phyloP scores from a whole-genome alignment of 2,113 vertebrate genomes.

The Dissostichus mawsoni region DNA sequence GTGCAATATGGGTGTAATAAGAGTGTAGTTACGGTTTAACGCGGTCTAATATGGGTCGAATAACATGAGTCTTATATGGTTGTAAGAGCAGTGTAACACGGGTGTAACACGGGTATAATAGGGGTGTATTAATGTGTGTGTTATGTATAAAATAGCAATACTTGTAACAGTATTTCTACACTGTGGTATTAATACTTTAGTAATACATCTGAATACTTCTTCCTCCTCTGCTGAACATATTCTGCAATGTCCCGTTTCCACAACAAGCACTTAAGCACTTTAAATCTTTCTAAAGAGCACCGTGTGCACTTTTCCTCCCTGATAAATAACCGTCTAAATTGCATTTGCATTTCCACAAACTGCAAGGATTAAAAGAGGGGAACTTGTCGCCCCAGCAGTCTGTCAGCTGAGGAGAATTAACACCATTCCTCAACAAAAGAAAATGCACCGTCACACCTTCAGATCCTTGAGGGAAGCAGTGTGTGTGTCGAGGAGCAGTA shows the following conservation, averaged over 20 bases:
- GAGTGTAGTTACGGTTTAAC: too few species aligned
- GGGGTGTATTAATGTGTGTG: too few species aligned
- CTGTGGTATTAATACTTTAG: too few species aligned
- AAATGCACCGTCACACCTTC: constrained; percentile 50
- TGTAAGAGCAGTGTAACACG: too few species aligned
- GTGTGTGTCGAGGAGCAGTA: constrained; percentile 9
- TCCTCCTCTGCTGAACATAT: background rate
- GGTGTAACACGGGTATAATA: too few species aligned
- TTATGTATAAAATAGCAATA: too few species aligned
- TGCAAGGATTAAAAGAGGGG: background rate
- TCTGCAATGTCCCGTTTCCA: background rate
- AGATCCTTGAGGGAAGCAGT: constrained; percentile 24
- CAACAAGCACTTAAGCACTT: background rate
- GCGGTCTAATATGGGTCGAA: too few species aligned
- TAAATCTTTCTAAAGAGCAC: background rate
- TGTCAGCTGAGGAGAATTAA: constrained; percentile 58
- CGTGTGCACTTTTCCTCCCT: background rate
- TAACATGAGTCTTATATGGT: too few species aligned
- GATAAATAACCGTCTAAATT: constrained; percentile 21
- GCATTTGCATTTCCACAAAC: constrained; percentile 38
- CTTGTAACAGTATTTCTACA: too few species aligned
- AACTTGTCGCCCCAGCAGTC: background rate
- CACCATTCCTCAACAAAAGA: constrained; percentile 32
- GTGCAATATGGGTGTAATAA: too few species aligned
- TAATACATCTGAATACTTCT: background rate